Percentiles rank a stretch among this genome's conserved stretches.
These are phyloP conservation scores for Tyto alba DNA, from an alignment of 2,113 vertebrate genomes.

Conservation along the genomic window DNA sequence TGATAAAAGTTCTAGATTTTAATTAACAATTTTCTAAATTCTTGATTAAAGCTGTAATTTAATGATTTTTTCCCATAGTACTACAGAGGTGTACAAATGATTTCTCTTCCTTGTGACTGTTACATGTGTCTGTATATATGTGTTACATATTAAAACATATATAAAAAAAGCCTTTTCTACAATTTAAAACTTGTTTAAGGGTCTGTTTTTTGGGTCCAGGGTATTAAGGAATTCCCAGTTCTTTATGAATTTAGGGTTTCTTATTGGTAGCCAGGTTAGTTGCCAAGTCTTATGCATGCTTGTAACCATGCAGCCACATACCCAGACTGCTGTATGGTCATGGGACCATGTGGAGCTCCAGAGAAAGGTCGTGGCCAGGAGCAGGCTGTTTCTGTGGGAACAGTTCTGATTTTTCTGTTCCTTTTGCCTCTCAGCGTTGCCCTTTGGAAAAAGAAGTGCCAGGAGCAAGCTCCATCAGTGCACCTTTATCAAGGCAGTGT, in stretches of 20 bases:
- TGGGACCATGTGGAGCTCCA: not conserved
- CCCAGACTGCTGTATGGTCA: not conserved
- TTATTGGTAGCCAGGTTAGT: not conserved
- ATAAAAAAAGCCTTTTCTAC: not conserved
- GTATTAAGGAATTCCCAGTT: not conserved
- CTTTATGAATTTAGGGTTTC: not conserved
- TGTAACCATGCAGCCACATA: not conserved
- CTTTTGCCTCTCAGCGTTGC: not conserved
- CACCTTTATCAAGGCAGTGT: not conserved
- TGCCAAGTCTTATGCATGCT: not conserved
- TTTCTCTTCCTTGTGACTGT: rapidly evolving
- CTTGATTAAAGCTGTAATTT: not conserved
- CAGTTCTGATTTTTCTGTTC: not conserved
- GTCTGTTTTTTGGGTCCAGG: not conserved
- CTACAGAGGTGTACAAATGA: not conserved
- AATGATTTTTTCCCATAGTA: not conserved
- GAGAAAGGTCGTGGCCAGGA: not conserved
- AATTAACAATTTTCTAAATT: not conserved
- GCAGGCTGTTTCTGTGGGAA: not conserved
- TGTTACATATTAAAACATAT: not conserved
- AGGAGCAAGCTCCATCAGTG: not conserved
- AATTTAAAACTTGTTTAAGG: not conserved
- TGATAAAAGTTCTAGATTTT: not conserved
- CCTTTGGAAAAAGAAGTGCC: not conserved
- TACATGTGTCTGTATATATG: not conserved